Percentiles rank a stretch among this genome's conserved stretches.
phyloP scores from a whole-genome alignment of 2,888 invertebrate genomes.

The Fissipunctia ypsillon region DNA sequence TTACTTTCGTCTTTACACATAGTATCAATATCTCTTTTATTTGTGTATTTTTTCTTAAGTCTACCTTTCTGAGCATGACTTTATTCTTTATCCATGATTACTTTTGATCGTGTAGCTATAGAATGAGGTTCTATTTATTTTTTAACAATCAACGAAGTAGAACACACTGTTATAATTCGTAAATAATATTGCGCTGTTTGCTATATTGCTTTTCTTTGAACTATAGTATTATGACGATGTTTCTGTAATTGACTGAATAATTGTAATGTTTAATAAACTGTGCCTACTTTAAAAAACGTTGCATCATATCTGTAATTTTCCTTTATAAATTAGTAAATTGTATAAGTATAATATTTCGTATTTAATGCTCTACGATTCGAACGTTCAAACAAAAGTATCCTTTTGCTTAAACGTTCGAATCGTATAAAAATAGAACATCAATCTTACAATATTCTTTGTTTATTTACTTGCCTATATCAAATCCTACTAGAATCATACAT shows the following conservation, averaged over 20 bases:
- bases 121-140: background rate
- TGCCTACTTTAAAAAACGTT: background rate
- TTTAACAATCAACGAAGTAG: background rate
- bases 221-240: conserved; percentile 1
- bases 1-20: too few relatives aligned
- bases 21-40: background rate
- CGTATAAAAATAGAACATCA: background rate
- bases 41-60: too few relatives aligned
- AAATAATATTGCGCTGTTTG: background rate
- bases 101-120: background rate
- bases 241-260: conserved; percentile 38
- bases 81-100: background rate
- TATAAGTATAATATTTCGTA: background rate
- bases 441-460: background rate
- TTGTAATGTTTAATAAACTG: background rate
- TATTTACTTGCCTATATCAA: background rate
- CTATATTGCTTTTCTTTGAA: conserved; percentile 20
- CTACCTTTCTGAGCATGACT: background rate
- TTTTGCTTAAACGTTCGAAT: background rate
- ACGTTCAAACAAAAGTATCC: background rate
- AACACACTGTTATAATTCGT: background rate
- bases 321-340: background rate
- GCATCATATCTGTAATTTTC: background rate
- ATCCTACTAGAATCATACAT: background rate
- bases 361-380: background rate